Evolutionary conservation across 2,888 invertebrate species (phyloP).

Genomic region (Lasioglossum lativentre): DNA sequence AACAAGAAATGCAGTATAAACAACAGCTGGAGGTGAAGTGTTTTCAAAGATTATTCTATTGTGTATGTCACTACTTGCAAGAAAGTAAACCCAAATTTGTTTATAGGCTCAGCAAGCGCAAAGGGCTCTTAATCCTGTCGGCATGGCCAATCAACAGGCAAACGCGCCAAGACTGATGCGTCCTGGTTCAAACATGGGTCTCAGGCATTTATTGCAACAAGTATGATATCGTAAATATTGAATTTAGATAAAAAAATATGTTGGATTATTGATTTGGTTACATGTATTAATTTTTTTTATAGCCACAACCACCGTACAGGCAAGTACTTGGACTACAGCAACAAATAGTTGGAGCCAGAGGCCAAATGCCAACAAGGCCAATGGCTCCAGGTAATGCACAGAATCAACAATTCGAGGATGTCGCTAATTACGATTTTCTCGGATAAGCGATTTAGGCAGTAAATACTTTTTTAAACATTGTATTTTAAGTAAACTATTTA

Average conservation of each 20-base stretch:
- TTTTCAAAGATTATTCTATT: slow-evolving; percentile 33
- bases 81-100: slow-evolving; percentile 14
- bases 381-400: slow-evolving; percentile 83
- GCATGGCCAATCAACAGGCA: slow-evolving; percentile 83
- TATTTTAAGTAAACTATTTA: slow-evolving; percentile 22
- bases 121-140: slow-evolving; percentile 79
- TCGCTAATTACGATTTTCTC: slow-evolving; percentile 85
- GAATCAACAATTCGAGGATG: slow-evolving; percentile 86
- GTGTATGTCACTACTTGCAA: not conserved
- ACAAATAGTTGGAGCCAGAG: slow-evolving; percentile 85
- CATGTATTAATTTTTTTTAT: slow-evolving; percentile 37
- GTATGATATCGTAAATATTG: slow-evolving; percentile 81
- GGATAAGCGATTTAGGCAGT: slow-evolving; percentile 72
- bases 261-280: not conserved
- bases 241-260: not conserved
- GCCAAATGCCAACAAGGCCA: slow-evolving; percentile 84
- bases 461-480: not conserved
- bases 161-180: slow-evolving; percentile 90
- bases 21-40: slow-evolving; percentile 88
- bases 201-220: slow-evolving; percentile 92
- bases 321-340: slow-evolving; percentile 87
- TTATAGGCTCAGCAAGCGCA: slow-evolving; percentile 82
- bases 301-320: slow-evolving; percentile 90
- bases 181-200: slow-evolving; percentile 92
- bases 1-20: slow-evolving; percentile 93